These are phyloP conservation scores for Microcebus murinus DNA, from an alignment of 2,113 vertebrate species.

Conservation along the genomic window DNA sequence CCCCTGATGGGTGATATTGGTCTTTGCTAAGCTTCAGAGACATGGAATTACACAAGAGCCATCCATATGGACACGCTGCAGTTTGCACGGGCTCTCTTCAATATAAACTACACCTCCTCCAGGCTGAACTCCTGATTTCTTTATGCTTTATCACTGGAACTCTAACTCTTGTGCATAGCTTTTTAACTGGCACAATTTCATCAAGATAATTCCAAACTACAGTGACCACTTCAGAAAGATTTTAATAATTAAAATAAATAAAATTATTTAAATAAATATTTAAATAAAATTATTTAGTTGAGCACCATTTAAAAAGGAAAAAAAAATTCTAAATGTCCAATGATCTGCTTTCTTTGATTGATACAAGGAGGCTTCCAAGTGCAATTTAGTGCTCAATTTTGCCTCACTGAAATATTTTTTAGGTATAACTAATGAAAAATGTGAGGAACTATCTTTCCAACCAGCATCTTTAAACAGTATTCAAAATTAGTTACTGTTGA, in stretches of 20 bases:
- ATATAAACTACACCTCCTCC: background rate
- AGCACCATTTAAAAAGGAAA: background rate
- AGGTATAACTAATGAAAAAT: background rate
- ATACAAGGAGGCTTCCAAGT: background rate
- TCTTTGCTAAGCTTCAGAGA: background rate
- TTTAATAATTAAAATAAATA: background rate
- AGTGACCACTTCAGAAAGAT: background rate
- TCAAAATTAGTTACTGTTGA: background rate
- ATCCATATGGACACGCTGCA: rapidly evolving
- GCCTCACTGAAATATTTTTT: background rate
- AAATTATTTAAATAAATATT: no score
- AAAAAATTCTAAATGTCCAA: background rate
- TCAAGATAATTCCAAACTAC: background rate
- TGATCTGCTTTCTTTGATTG: background rate
- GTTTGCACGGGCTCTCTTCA: background rate
- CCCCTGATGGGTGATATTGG: background rate
- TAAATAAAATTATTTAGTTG: background rate
- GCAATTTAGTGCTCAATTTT: background rate
- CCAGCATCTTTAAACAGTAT: background rate
- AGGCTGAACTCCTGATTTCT: background rate
- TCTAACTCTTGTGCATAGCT: background rate
- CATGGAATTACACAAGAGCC: background rate
- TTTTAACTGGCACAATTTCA: background rate
- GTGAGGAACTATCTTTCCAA: background rate
- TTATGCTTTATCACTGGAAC: background rate